Evolutionary conservation across 92 coral and sea anemone species (phyloP), one percentile per base, ranked within the genome.

Genomic region (Siderastrea radians): DNA sequence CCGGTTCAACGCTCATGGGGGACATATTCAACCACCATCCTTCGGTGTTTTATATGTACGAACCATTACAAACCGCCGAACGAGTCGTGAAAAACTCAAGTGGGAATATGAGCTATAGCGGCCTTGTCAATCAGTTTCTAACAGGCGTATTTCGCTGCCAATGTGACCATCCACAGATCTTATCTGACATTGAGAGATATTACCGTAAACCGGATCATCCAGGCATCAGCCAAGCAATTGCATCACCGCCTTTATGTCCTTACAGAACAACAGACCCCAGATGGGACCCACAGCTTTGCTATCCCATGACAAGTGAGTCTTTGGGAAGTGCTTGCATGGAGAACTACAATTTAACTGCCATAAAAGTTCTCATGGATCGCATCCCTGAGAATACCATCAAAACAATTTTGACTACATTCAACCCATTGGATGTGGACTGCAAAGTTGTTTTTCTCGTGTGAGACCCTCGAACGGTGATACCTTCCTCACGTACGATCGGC

Each of bases 331-430:
- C 71, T 68, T 87, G 91, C 5, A 69, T 3, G 49, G 57, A 49
- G 12, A 69, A 60, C 19, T 87, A 87, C 13, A 61, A 80, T 55
- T 15, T 87, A 19, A 87, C 87, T 4, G 91, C 71, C 16, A n/a
- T 80, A n/a, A 87, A 87, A 50, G 64, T 87, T 49, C 91, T 87
- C 80, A 80, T 80, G 17, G 13, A 51, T 19, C 85, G 91, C 7
- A 79, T 87, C 17, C 72, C 87, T 26, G 86, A 72, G 19, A 54
- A 57, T 47, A 80, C 38, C 47, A 87, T 87, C n/a, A 53, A 80
- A 14, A 66, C 73, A 43, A 53, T 87, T 59, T 43, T 87, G 46
- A 10, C 70, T 52, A 77, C 63, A 3, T 87, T 86, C 61, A 49
- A 55, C 49, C 60, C 49, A 2, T 10, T 19, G 26, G 91, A 80